phyloP scores from a whole-genome alignment of 1,140 invertebrate species.

The Helicoverpa zea region DNA sequence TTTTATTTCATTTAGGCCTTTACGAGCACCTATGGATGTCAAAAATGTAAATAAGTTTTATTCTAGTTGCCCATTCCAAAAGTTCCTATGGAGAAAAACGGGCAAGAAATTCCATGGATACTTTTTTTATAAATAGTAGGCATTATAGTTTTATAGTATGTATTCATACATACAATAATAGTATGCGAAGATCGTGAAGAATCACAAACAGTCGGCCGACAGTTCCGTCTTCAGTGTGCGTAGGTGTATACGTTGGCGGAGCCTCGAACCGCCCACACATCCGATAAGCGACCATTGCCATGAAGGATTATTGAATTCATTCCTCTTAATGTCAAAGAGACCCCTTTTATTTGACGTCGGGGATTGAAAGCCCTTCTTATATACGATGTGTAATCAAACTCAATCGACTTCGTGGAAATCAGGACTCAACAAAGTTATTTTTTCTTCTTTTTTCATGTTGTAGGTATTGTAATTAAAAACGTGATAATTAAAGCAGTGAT shows the following conservation, averaged over 20 bases:
- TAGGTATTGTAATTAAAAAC: neutral
- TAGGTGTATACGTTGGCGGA: neutral
- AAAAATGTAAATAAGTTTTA: too few species aligned
- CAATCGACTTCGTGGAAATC: constrained; percentile 43
- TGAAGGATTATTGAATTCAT: constrained; percentile 59
- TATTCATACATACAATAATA: too few species aligned
- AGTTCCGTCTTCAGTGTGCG: too few species aligned
- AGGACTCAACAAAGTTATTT: constrained; percentile 8
- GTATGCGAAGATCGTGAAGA: too few species aligned
- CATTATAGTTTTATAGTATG: too few species aligned
- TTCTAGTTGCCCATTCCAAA: too few species aligned
- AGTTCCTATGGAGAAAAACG: too few species aligned
- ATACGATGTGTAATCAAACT: constrained; percentile 53
- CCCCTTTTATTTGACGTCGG: constrained; percentile 53
- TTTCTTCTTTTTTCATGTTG: neutral
- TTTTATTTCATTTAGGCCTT: too few species aligned
- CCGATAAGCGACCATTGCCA: constrained; percentile 48
- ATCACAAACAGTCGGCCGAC: too few species aligned
- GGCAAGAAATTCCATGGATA: too few species aligned
- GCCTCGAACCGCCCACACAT: constrained; percentile 31
- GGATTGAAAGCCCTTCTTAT: constrained; percentile 49
- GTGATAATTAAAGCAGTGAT: neutral
- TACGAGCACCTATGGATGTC: too few species aligned
- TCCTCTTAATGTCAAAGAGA: constrained; percentile 54
- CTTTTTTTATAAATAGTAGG: too few species aligned